A percentile compares a stretch with the other conserved stretches of the same genome.
Conservation (phyloP, 2,888 invertebrate genomes). For the Apodemia duryi region DNA sequence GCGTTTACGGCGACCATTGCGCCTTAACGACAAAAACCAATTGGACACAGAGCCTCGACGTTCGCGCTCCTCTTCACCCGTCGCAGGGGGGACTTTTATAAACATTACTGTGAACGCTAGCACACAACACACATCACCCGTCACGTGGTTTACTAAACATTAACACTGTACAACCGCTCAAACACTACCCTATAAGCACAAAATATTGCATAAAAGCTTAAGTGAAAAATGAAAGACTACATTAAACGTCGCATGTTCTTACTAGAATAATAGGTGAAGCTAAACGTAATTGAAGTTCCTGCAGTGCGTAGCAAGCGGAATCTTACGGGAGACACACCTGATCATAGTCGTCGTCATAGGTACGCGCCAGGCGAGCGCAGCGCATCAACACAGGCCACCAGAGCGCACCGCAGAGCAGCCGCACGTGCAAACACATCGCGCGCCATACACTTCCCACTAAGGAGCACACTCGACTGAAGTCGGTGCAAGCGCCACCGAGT, state of each 20-base stretch:
- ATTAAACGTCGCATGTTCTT: constrained; percentile 23
- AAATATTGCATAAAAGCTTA: constrained; percentile 51
- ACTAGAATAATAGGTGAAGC: constrained; percentile 45
- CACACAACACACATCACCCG: constrained; percentile 58
- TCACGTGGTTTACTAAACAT: constrained; percentile 35
- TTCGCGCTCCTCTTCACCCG: constrained; percentile 73
- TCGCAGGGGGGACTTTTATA: constrained; percentile 69
- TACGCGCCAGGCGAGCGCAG: constrained; percentile 61
- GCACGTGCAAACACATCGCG: constrained; percentile 75
- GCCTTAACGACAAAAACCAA: constrained; percentile 90
- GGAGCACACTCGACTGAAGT: constrained; percentile 73
- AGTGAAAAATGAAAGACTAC: constrained; percentile 61
- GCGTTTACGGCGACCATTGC: constrained; percentile 74
- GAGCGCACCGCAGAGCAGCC: constrained; percentile 73
- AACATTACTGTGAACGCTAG: constrained; percentile 68
- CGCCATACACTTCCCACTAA: constrained; percentile 76
- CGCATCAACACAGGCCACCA: constrained; percentile 74
- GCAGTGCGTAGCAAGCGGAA: constrained; percentile 58
- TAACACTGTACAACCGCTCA: constrained; percentile 49
- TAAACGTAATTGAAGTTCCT: constrained; percentile 50
- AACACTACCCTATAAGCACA: constrained; percentile 63
- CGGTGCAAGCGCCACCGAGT: constrained; percentile 60
- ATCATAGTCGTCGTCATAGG: constrained; percentile 73
- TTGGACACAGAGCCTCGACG: constrained; percentile 84
- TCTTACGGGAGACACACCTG: constrained; percentile 63